Evolutionary conservation across 2,888 invertebrate species (phyloP), one percentile per base, ranked within the genome.

Genomic region (Ormyrus nitidulus): DNA sequence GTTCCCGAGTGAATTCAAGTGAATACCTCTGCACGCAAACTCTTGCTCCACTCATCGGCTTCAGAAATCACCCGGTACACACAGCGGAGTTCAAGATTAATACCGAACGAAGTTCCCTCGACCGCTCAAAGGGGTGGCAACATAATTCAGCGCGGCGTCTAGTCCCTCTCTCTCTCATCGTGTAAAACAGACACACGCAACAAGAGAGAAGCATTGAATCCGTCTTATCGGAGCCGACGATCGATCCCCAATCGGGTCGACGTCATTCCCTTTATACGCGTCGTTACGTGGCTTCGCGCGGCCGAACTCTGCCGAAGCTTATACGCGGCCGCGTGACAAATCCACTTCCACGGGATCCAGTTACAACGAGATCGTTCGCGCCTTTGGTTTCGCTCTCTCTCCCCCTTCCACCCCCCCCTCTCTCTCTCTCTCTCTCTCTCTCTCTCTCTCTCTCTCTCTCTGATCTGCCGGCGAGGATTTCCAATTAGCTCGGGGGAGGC

Each of bases 271-370:
- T 58, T 69, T 69, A 69, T 48, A 58, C 69, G 56, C 69, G 56
- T 69, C 56, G 69, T 69, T 69, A 69, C 69, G 69, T 58, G 69
- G 69, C 69, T 69, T 69, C 69, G n/a, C 34, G 54, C 11, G 5
- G 64, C 19, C 56, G 51, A 4, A n/a, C 13, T 13, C 13, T 44
- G n/a, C 69, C n/a, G 19, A 13, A 46, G 58, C 48, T 58, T 48
- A 58, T 54, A n/a, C 44, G 56, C 13, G 44, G 11, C 6, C 9
- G 53, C 9, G 13, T 13, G 61, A 71, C 71, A 71, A 59, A 71
- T 71, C 61, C 62, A 72, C 62, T 72, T 72, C 62, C 19, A 19
- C 19, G 19, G 61, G 61, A 62, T 62, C 53, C 62, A 53, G 53
- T 62, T 72, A 62, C 51, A 19, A 19, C 19, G 7, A 61, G 61